Percentiles rank a stretch among this genome's conserved stretches.
Evolutionary conservation across 1,140 invertebrate species (phyloP).

Genomic region (Venturia canescens): DNA sequence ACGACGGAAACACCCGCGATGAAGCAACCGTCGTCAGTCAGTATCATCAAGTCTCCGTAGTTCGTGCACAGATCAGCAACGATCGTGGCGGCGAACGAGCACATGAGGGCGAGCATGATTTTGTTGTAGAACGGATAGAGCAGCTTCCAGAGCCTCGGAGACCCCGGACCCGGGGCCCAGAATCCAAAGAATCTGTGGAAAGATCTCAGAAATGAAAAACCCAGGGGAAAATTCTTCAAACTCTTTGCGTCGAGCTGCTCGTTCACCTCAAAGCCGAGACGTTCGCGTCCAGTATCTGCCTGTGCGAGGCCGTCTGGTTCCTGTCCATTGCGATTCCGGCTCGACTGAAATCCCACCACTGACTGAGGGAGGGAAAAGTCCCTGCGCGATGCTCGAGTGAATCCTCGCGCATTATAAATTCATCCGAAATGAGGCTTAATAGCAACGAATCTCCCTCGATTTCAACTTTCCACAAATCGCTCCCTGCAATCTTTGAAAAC

Average conservation of each 20-base stretch:
- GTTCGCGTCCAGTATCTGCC: background rate
- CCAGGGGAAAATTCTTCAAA: background rate
- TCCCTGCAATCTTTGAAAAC: too few relatives aligned
- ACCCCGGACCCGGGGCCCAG: background rate
- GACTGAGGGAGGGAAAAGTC: background rate
- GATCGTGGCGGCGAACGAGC: background rate
- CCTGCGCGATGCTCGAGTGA: background rate
- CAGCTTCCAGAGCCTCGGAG: background rate
- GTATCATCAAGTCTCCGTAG: constrained; percentile 57
- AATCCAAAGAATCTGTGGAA: constrained; percentile 18
- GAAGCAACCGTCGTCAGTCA: constrained; percentile 65
- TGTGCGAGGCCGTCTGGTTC: background rate
- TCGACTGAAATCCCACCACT: constrained; percentile 2
- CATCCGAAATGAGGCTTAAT: background rate
- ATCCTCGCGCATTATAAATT: background rate
- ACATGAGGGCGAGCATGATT: background rate
- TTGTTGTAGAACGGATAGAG: constrained; percentile 23
- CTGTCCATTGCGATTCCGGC: background rate
- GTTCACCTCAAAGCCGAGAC: constrained; percentile 7
- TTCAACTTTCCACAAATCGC: background rate
- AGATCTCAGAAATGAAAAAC: background rate
- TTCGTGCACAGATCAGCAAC: constrained; percentile 25
- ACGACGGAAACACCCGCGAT: constrained; percentile 59
- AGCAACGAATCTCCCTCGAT: background rate
- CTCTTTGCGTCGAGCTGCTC: background rate